Conservation (phyloP, 2,797 vertebrate genomes). For the Mionectes olivaceus region DNA sequence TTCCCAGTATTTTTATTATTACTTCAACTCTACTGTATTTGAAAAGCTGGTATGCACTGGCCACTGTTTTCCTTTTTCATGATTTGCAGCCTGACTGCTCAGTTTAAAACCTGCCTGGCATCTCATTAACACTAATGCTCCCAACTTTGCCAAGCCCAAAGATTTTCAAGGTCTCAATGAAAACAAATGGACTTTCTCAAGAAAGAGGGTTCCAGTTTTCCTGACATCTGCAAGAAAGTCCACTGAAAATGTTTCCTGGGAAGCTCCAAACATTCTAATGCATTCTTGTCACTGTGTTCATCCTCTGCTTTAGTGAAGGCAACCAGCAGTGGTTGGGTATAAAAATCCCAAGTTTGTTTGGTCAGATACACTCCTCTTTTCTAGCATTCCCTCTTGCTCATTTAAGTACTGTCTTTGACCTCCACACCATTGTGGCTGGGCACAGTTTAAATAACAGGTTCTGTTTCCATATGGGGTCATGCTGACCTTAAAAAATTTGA, state of each 20-base stretch:
- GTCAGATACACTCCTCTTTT: not conserved
- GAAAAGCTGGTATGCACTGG: not conserved
- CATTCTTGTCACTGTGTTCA: not conserved
- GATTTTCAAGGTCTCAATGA: not conserved
- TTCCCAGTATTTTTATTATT: not conserved
- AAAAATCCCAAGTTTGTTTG: not conserved
- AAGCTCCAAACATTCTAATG: not conserved
- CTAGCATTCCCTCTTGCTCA: not conserved
- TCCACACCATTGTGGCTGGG: not conserved
- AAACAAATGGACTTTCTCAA: not conserved
- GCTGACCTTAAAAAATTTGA: not conserved
- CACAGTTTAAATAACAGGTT: not conserved
- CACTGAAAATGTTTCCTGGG: not conserved
- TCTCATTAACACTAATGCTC: not conserved
- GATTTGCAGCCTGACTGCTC: not conserved
- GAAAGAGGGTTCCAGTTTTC: not conserved
- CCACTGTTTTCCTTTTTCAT: not conserved
- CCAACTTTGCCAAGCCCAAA: not conserved
- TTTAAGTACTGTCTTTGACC: not conserved
- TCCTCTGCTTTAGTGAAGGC: not conserved
- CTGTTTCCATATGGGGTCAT: not conserved
- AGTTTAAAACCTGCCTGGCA: conserved; percentile 14
- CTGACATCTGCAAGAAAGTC: not conserved
- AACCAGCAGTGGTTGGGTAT: not conserved
- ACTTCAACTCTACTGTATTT: not conserved